Evolutionary conservation across 2,888 invertebrate genomes (phyloP).

Genomic region (Pandemis corylana): DNA sequence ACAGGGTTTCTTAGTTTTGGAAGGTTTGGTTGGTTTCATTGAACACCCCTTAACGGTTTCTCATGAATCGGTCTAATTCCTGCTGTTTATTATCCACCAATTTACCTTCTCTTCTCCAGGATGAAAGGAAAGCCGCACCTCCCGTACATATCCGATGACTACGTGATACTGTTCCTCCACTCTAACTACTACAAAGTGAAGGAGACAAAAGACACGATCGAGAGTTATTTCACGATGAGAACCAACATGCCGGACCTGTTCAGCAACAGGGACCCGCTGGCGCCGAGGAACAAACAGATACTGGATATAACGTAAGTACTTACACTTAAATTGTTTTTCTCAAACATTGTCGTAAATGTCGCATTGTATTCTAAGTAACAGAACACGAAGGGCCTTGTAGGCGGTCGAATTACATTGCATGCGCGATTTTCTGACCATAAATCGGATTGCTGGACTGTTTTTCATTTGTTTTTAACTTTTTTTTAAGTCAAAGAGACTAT

Average conservation of each 20-base stretch:
- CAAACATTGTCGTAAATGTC: no score
- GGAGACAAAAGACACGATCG: conserved; percentile 79
- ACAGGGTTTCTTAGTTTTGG: no score
- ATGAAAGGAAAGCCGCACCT: conserved; percentile 85
- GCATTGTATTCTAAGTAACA: no score
- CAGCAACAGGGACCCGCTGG: conserved; percentile 82
- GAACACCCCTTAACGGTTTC: no score
- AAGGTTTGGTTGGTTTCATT: no score
- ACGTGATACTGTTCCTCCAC: conserved; percentile 87
- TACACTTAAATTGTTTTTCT: not conserved
- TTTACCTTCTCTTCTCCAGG: conserved; percentile 71
- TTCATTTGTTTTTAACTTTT: no score
- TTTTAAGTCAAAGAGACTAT: no score
- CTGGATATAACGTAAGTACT: conserved; percentile 86
- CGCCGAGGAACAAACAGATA: conserved; percentile 79
- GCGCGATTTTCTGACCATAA: no score
- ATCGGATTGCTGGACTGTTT: no score
- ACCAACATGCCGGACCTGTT: conserved; percentile 86
- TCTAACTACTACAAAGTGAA: conserved; percentile 82
- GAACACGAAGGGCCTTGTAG: no score
- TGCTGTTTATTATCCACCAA: not conserved
- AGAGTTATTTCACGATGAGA: conserved; percentile 84
- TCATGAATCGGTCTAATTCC: no score
- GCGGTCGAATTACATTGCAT: no score
- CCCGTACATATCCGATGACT: conserved; percentile 86